These are phyloP conservation scores for Hypsopygia costalis DNA, from an alignment of 2,888 invertebrate species.

Conservation along the genomic window DNA sequence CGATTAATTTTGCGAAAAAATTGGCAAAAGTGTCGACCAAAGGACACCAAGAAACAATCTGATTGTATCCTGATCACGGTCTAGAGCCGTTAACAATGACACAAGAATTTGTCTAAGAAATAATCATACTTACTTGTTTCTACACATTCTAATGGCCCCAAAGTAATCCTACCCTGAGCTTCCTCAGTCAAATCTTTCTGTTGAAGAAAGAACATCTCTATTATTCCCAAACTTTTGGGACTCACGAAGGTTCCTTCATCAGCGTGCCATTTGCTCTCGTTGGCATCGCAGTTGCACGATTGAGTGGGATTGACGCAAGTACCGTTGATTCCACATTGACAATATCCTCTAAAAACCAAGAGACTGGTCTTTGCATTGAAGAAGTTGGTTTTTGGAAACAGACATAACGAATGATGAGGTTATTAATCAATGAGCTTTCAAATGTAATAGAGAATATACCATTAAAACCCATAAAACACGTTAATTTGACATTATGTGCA, in stretches of 20 bases:
- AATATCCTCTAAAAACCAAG: conserved; percentile 81
- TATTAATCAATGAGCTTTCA: background rate
- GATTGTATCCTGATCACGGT: too few species aligned
- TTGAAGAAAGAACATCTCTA: conserved; percentile 94
- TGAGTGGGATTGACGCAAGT: conserved; percentile 90
- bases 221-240: conserved; percentile 92
- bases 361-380: conserved; percentile 21
- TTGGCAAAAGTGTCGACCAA: too few species aligned
- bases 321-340: conserved; percentile 88
- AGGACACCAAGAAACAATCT: too few species aligned
- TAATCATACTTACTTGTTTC: conserved; percentile 92
- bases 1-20: too few species aligned
- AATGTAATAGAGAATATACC: too few species aligned
- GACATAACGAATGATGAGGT: background rate
- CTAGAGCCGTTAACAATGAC: too few species aligned
- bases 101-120: too few species aligned
- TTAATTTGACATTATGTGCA: too few species aligned
- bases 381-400: conserved; percentile 2
- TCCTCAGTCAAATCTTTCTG: conserved; percentile 90
- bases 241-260: conserved; percentile 93
- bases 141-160: conserved; percentile 95
- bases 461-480: too few species aligned
- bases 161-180: conserved; percentile 91
- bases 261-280: conserved; percentile 92
- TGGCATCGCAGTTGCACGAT: conserved; percentile 95